Evolutionary conservation across 1,140 invertebrate species (phyloP), one percentile per base, ranked within the genome.

Genomic region (Ips nitidus): DNA sequence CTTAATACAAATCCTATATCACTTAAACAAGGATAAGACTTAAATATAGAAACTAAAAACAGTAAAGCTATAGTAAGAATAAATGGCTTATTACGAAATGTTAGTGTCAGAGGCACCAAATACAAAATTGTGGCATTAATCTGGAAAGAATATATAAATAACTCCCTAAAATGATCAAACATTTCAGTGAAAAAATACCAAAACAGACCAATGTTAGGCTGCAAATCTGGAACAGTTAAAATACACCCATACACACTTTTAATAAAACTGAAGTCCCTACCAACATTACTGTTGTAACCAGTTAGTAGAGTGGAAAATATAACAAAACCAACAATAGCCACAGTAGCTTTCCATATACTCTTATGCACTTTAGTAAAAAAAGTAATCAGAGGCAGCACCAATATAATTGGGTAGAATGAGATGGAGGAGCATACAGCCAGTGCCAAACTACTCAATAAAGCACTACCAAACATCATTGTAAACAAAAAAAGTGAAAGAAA

Each of bases 101-200:
- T 89, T 8, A 98, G 81, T 2, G 93, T 89, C 1, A 79, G 69
- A 41, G 98, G 97, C 38, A 97, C 82, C 39, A 97, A 86, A 82
- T 98, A 99, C 39, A 93, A 78, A 7, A 98, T 86, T 57, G 96
- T 87, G 1, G 93, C 92, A 83, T 99, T 99, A 63, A 99, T 90
- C 86, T 99, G 97, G 80, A 99, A 99, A 69, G 95, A 93, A 77
- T 90, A 97, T 1, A 98, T 89, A 83, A 99, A 99, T 71, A 99
- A 88, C 66, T 90, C 84, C 59, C 94, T 87, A 77, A 99, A 99
- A 81, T 99, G 97, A 76, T 99, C 97, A 86, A 99, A 99, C 94
- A 99, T 98, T 85, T 99, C 97, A 0, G 95, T 98, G 78, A 99
- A 99, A 81, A 99, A 99, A 80, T 99, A 99, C 98, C 98, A 99